phyloP scores from a whole-genome alignment of 2,113 vertebrate genomes.

The Paracanthobrama guichenoti region DNA sequence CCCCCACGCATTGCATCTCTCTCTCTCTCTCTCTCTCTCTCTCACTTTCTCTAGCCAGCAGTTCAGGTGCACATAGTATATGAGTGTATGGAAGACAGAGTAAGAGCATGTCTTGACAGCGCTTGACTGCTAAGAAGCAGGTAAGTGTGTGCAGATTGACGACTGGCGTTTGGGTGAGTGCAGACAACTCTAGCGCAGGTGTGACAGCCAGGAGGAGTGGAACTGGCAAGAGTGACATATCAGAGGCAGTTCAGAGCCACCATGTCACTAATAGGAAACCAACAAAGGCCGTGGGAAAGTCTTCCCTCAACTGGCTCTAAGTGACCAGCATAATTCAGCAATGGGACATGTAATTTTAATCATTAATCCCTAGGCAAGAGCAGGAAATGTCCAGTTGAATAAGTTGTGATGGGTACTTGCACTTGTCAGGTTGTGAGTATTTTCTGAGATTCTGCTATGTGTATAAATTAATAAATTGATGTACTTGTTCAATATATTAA shows the following conservation, averaged over 20 bases:
- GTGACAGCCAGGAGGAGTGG: constrained; percentile 61
- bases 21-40: constrained; percentile 23
- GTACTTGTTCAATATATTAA: background rate
- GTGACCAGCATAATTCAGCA: constrained; percentile 56
- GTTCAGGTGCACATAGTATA: constrained; percentile 41
- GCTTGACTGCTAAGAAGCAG: constrained; percentile 53
- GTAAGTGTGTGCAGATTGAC: constrained; percentile 50
- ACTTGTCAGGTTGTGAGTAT: constrained; percentile 41
- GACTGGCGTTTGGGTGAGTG: constrained; percentile 27
- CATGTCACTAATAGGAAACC: constrained; percentile 65
- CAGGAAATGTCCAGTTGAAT: constrained; percentile 52
- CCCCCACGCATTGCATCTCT: constrained; percentile 36
- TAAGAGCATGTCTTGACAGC: constrained; percentile 53
- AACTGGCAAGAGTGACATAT: constrained; percentile 60
- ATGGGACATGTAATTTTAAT: constrained; percentile 59
- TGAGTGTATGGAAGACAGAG: constrained; percentile 43
- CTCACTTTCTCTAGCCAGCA: constrained; percentile 31
- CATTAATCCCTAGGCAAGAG: constrained; percentile 59
- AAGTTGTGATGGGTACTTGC: constrained; percentile 39
- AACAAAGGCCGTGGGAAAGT: constrained; percentile 57
- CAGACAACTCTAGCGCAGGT: constrained; percentile 46
- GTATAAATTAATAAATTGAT: background rate
- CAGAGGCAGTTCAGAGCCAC: constrained; percentile 53
- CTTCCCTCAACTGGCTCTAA: constrained; percentile 50
- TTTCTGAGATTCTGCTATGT: background rate